These are phyloP conservation scores for Heliornis fulica DNA, from an alignment of 2,113 vertebrate species.

Conservation along the genomic window DNA sequence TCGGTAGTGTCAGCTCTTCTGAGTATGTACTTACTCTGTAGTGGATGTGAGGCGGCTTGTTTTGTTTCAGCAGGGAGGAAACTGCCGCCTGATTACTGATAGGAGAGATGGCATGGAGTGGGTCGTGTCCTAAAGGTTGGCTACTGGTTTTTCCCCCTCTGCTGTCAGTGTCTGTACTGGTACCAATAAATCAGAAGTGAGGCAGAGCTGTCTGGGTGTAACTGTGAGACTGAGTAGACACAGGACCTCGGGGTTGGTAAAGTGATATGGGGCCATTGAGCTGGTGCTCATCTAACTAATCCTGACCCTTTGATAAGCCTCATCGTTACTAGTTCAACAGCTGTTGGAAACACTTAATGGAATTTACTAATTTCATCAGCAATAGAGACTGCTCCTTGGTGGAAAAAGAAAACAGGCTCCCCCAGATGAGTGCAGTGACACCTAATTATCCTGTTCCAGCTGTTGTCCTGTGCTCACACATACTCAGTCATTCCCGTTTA, in stretches of 20 bases:
- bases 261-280: fast-evolving
- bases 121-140: not conserved
- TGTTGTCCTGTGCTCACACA: not conserved
- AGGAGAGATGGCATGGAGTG: fast-evolving
- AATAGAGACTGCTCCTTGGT: not conserved
- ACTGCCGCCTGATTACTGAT: too few species aligned
- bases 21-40: too few species aligned
- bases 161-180: fast-evolving
- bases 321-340: not conserved
- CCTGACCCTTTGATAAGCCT: not conserved
- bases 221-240: not conserved
- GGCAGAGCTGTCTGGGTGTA: not conserved
- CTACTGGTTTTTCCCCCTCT: not conserved
- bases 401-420: not conserved
- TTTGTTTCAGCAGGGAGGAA: not conserved
- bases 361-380: not conserved
- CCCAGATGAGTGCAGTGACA: not conserved
- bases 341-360: not conserved
- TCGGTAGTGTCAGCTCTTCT: not conserved
- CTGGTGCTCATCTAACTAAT: not conserved
- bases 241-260: not conserved
- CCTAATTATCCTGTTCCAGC: not conserved
- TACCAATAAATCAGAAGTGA: fast-evolving
- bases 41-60: not conserved
- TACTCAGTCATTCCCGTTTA: not conserved